These are phyloP conservation scores for Melanostoma scalare DNA, from an alignment of 2,888 invertebrate species.

Conservation along the genomic window DNA sequence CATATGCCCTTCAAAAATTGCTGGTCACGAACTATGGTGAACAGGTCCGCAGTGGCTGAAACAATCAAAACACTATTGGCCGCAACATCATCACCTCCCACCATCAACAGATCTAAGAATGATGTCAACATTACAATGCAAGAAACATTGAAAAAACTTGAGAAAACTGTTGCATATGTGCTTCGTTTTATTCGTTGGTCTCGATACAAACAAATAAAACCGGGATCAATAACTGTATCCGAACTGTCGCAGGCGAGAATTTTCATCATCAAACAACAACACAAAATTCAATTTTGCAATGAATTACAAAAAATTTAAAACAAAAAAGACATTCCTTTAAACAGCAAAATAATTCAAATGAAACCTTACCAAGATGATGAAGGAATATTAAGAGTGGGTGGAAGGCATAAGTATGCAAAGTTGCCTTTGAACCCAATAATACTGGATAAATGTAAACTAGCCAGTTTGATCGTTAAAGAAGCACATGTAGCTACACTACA, in stretches of 20 bases:
- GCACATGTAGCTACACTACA: too few species aligned
- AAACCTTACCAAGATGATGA: slow-evolving; percentile 14
- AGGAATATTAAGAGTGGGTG: slow-evolving; percentile 12
- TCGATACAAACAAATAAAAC: slow-evolving; percentile 7
- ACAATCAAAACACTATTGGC: slow-evolving; percentile 6
- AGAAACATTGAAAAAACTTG: neutral
- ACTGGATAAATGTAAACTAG: neutral
- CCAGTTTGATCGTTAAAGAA: too few species aligned
- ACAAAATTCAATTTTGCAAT: slow-evolving; percentile 8
- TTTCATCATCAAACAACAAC: slow-evolving; percentile 7
- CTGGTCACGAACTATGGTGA: too few species aligned
- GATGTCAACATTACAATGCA: slow-evolving; percentile 6
- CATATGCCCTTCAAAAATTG: neutral
- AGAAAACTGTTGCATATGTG: slow-evolving; percentile 3
- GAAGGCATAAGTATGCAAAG: slow-evolving; percentile 7
- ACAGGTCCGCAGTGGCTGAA: too few species aligned
- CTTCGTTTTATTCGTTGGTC: slow-evolving; percentile 4
- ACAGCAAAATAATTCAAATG: slow-evolving; percentile 7
- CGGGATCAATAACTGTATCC: slow-evolving; percentile 2
- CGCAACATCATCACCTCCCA: slow-evolving; percentile 49
- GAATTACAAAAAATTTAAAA: slow-evolving; percentile 7
- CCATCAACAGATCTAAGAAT: slow-evolving; percentile 1
- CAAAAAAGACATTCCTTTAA: slow-evolving; percentile 18
- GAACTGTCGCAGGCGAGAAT: slow-evolving; percentile 1
- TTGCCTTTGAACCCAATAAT: slow-evolving; percentile 30